These are phyloP conservation scores for Apteryx owenii DNA, from an alignment of 2,113 vertebrate genomes.

Conservation along the genomic window DNA sequence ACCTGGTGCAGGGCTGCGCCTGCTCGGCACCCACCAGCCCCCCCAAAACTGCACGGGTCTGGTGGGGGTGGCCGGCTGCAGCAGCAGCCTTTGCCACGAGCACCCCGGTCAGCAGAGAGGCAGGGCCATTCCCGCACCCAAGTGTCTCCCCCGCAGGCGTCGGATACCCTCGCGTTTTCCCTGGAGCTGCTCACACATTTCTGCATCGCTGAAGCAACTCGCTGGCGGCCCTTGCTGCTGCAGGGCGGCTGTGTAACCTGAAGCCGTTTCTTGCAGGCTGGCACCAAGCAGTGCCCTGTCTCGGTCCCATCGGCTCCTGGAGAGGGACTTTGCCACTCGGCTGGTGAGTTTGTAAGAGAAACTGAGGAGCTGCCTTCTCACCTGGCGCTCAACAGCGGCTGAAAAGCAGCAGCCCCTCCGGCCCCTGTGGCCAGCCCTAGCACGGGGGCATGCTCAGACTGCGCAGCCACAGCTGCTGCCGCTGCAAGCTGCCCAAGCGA, in stretches of 20 bases:
- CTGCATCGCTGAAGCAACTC: not conserved
- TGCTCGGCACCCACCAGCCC: not conserved
- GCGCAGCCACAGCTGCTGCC: too few relatives aligned
- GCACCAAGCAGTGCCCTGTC: not conserved
- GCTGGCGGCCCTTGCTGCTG: fast-evolving
- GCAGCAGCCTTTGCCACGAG: too few relatives aligned
- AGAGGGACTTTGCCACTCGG: not conserved
- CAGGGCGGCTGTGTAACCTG: not conserved
- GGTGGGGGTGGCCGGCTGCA: too few relatives aligned
- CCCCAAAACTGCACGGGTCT: too few relatives aligned
- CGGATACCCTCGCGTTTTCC: not conserved
- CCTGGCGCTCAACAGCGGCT: too few relatives aligned
- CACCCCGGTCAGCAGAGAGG: too few relatives aligned
- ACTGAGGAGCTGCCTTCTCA: not conserved
- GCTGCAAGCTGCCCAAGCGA: too few relatives aligned
- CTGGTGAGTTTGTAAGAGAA: not conserved
- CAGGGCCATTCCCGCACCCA: not conserved
- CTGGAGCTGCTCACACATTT: not conserved
- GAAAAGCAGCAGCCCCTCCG: too few relatives aligned
- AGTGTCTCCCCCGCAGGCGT: not conserved
- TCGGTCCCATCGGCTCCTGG: not conserved
- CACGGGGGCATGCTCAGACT: too few relatives aligned
- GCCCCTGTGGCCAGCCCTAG: too few relatives aligned
- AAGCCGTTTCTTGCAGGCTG: not conserved
- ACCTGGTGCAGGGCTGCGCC: not conserved